phyloP scores from a whole-genome alignment of 23 tunicate genomes.

The Halocynthia roretzi region DNA sequence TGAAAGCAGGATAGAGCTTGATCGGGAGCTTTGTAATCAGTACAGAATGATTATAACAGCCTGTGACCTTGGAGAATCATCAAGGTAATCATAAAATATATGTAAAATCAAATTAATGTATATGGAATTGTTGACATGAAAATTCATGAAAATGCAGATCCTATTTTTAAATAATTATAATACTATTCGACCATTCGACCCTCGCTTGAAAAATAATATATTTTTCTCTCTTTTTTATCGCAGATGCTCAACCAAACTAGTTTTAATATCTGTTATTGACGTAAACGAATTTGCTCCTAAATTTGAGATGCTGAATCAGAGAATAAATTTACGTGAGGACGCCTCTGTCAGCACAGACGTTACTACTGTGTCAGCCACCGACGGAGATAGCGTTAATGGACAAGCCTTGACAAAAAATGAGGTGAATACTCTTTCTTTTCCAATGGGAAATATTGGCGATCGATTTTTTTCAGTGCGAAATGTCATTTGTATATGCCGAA shows the following conservation, averaged over 20 bases:
- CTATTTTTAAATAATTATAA: not conserved
- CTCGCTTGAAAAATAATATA: not conserved
- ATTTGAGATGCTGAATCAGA: conserved; percentile 30
- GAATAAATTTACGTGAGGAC: conserved; percentile 39
- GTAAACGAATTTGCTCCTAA: conserved; percentile 55
- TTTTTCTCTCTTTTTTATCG: not conserved
- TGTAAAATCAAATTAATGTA: too few relatives aligned
- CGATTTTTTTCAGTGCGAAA: not conserved
- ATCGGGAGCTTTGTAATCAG: conserved; percentile 29
- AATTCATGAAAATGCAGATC: not conserved
- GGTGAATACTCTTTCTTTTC: conserved; percentile 4
- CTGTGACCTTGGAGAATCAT: conserved; percentile 44
- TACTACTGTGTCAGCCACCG: conserved; percentile 35
- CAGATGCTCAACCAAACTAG: not conserved
- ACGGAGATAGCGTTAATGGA: conserved; percentile 32
- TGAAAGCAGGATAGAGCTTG: conserved; percentile 25
- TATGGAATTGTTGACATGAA: too few relatives aligned
- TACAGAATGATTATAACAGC: conserved; percentile 64
- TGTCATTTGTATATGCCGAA: not conserved
- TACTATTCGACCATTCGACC: not conserved
- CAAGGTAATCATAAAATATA: conserved; percentile 23
- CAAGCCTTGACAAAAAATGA: conserved; percentile 37
- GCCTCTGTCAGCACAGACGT: conserved; percentile 35
- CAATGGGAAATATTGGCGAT: not conserved
- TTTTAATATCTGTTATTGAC: conserved; percentile 41